Percentiles rank a stretch among this genome's conserved stretches.
These are phyloP conservation scores for Leucophenga varia DNA, from an alignment of 1,140 invertebrate genomes.

Conservation along the genomic window DNA sequence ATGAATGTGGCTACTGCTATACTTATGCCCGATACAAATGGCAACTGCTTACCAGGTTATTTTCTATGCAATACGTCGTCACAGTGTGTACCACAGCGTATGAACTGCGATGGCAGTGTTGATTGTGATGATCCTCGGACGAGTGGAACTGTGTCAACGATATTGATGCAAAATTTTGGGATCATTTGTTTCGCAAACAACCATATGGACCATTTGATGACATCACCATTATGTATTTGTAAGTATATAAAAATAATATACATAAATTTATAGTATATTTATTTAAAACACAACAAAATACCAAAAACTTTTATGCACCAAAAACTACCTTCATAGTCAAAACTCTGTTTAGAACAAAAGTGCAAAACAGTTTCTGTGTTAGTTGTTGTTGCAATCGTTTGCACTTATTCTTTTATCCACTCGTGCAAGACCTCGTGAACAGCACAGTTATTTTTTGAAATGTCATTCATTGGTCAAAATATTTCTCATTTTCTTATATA, in stretches of 20 bases:
- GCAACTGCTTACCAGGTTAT: slow-evolving; percentile 48
- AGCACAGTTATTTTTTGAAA: too few species aligned
- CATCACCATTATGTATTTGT: slow-evolving; percentile 37
- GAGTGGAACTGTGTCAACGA: slow-evolving; percentile 59
- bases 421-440: too few species aligned
- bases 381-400: too few species aligned
- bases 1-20: slow-evolving; percentile 24
- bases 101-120: slow-evolving; percentile 57
- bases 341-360: too few species aligned
- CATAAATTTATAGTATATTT: too few species aligned
- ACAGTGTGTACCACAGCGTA: slow-evolving; percentile 58
- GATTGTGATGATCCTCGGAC: slow-evolving; percentile 60
- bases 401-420: too few species aligned
- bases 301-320: slow-evolving; percentile 20
- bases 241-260: slow-evolving; percentile 25
- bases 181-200: slow-evolving; percentile 59
- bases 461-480: neutral
- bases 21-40: slow-evolving; percentile 25
- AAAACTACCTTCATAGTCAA: too few species aligned
- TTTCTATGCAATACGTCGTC: slow-evolving; percentile 54
- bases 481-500: neutral
- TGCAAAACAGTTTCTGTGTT: too few species aligned
- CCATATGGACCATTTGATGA: slow-evolving; percentile 58
- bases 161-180: slow-evolving; percentile 58
- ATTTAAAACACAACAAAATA: neutral